Conservation (phyloP, 2,888 invertebrate genomes). For the Lasioglossum vierecki region DNA sequence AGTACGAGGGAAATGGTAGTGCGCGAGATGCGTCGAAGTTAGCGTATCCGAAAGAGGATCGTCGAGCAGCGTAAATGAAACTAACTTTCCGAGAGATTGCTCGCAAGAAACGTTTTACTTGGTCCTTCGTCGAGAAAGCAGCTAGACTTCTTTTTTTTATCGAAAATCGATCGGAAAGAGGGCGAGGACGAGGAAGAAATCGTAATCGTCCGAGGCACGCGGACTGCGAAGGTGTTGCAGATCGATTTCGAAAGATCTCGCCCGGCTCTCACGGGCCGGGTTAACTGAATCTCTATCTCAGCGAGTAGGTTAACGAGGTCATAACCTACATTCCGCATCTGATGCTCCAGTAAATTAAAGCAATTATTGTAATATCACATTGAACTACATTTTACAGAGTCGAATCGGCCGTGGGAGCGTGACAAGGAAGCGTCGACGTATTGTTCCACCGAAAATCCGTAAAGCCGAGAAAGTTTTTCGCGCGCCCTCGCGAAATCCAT, state of each 20-base stretch:
- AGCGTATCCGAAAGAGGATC: not conserved
- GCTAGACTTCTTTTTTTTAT: not conserved
- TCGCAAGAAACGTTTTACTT: not conserved
- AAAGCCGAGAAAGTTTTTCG: not conserved
- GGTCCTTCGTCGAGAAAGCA: not conserved
- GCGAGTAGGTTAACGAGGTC: slow-evolving; percentile 62
- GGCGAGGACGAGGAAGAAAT: not conserved
- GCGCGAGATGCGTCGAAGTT: not conserved
- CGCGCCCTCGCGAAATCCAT: not conserved
- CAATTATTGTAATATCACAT: slow-evolving; percentile 55
- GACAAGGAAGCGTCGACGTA: not conserved
- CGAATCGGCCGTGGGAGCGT: slow-evolving; percentile 4
- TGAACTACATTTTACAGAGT: slow-evolving; percentile 39
- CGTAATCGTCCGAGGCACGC: not conserved
- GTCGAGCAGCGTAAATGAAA: not conserved
- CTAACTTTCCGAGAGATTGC: not conserved
- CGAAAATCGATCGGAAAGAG: not conserved
- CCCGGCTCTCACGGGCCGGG: slow-evolving; percentile 16
- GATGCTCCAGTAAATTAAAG: slow-evolving; percentile 58
- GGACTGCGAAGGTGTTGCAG: slow-evolving; percentile 17
- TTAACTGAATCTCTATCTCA: slow-evolving; percentile 59
- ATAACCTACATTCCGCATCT: slow-evolving; percentile 55
- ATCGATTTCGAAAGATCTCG: slow-evolving; percentile 48
- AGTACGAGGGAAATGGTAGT: not conserved
- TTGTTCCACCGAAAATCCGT: not conserved